Conservation (phyloP, 2,113 vertebrate species). For the Plectropomus leopardus region DNA sequence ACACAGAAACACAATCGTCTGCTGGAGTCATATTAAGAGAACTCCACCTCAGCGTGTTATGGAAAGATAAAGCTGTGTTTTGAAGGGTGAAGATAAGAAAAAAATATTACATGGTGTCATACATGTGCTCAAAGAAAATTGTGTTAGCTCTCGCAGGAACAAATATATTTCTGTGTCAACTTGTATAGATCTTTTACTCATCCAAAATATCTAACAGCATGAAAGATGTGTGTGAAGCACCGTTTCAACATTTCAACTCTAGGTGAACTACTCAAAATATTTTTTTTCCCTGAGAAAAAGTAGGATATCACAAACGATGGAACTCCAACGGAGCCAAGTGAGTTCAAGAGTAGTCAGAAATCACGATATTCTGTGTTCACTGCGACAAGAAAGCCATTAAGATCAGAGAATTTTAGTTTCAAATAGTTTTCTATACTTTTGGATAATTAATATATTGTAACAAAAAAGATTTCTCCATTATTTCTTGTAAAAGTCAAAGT, state of each 20-base stretch:
- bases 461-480: not conserved
- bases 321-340: conserved; percentile 2
- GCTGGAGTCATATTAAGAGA: conserved; percentile 17
- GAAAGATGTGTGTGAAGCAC: conserved; percentile 18
- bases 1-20: conserved; percentile 41
- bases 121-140: not conserved
- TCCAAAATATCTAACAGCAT: conserved; percentile 38
- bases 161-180: conserved; percentile 21
- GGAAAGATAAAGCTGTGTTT: conserved; percentile 21
- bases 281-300: conserved; percentile 12
- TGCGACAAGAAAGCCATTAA: not conserved
- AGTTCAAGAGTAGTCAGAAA: not conserved
- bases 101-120: conserved; percentile 34
- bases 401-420: not conserved
- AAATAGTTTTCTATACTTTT: not conserved
- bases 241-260: conserved; percentile 16
- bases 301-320: not conserved
- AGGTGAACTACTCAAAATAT: conserved; percentile 32
- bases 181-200: conserved; percentile 13
- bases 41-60: conserved; percentile 16
- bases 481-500: not conserved
- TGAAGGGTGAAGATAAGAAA: conserved; percentile 8
- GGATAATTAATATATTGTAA: not conserved
- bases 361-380: not conserved
- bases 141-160: conserved; percentile 32